Conservation (phyloP, 2,888 invertebrate genomes). For the Oscheius onirici region DNA sequence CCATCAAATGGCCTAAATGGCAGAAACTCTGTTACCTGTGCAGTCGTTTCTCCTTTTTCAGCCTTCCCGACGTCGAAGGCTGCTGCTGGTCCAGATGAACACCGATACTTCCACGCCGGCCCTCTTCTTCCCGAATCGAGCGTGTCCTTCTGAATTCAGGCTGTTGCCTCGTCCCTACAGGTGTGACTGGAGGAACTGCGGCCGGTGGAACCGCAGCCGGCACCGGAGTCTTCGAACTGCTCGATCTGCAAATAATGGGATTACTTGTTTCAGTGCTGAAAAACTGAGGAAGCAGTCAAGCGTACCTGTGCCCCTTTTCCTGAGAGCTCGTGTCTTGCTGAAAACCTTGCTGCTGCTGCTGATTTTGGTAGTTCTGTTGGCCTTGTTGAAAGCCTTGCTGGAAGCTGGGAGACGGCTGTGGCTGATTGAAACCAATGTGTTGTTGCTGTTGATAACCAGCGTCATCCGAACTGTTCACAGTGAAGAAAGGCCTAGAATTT, state of each 20-base stretch:
- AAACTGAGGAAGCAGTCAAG: neutral
- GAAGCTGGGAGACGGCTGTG: conserved; percentile 6
- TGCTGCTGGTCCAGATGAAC: conserved; percentile 29
- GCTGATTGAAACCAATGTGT: neutral
- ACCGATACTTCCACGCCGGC: conserved; percentile 37
- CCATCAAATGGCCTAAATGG: conserved; percentile 21
- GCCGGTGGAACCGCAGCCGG: conserved; percentile 8
- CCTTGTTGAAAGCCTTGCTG: conserved; percentile 22
- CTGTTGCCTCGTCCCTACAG: conserved; percentile 5
- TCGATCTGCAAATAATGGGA: neutral
- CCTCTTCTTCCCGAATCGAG: conserved; percentile 43
- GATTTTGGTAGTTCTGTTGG: neutral
- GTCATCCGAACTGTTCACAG: conserved; percentile 11
- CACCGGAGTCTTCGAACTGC: neutral
- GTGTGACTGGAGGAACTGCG: conserved; percentile 13
- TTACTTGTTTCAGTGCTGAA: neutral
- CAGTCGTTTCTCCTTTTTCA: conserved; percentile 40
- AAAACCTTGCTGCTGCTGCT: neutral
- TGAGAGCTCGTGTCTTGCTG: neutral
- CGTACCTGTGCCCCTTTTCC: neutral
- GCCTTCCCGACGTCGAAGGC: conserved; percentile 28
- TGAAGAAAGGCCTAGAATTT: conserved; percentile 16
- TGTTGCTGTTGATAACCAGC: conserved; percentile 13
- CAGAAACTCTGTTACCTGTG: conserved; percentile 38
- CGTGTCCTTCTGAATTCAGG: conserved; percentile 44